Evolutionary conservation across 2,113 vertebrate species (phyloP).

Genomic region (Camelus bactrianus): DNA sequence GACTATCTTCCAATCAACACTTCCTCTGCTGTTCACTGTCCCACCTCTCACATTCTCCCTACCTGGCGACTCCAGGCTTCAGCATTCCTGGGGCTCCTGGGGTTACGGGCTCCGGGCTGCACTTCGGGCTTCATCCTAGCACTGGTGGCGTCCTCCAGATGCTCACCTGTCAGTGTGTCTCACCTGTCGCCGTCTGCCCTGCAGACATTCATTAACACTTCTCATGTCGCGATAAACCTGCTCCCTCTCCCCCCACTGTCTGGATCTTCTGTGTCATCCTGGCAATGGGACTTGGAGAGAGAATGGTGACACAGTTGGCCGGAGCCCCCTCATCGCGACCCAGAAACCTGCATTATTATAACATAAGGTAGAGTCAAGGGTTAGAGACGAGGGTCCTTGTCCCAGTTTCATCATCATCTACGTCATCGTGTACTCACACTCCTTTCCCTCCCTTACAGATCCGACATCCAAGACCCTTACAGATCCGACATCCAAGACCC

Average conservation of each 20-base stretch:
- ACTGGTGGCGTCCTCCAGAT: background rate
- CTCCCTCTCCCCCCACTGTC: background rate
- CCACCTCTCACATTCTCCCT: constrained; percentile 8
- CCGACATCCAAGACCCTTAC: background rate
- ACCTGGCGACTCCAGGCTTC: background rate
- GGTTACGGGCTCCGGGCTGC: background rate
- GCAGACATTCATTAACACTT: constrained; percentile 10
- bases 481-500: background rate
- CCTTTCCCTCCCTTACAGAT: background rate
- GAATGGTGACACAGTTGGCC: background rate
- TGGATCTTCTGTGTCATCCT: background rate
- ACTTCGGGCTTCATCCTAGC: background rate
- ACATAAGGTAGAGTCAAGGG: background rate
- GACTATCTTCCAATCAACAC: background rate
- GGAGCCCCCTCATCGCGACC: background rate
- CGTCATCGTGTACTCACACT: background rate
- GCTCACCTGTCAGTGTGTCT: background rate
- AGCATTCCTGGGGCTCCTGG: background rate
- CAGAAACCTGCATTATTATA: background rate
- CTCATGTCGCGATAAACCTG: background rate
- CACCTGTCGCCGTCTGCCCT: background rate
- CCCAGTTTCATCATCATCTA: background rate
- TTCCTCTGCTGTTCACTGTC: constrained; percentile 15
- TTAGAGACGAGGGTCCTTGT: background rate
- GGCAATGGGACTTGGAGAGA: background rate